Base-by-base conservation (phyloP, 2,113 vertebrate species). In the Dicaeum eximium region DNA sequence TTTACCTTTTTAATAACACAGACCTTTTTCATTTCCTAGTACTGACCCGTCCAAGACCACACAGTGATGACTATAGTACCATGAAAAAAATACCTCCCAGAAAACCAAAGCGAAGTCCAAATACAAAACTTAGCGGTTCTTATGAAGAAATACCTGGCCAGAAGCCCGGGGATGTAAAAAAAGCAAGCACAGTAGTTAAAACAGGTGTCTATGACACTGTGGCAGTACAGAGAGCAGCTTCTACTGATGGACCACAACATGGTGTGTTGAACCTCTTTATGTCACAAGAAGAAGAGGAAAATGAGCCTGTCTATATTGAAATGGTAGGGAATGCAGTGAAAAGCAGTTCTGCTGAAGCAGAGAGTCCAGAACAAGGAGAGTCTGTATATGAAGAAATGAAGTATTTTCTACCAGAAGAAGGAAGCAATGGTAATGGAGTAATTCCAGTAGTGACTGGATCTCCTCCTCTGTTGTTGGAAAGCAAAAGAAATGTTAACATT, bases 351-450 rank as follows among this genome's bases (percentile, higher is more conserved):
- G 83, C 94, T 5, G 97, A 98, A 40, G 97, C 93, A 2, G 97
- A 98, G 56, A 98, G 98, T 94, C 98, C 98, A 3, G 98, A 99
- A 45, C 98, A 97, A 93, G 97, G 75, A 2, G 99, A 99, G 86
- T 98, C 98, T 2, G 99, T 99, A 33, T 99, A 99, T 28, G 99
- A 99, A 95, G 99, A 99, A 93, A 99, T 99, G 99, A 99, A 99
- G 69, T 99, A 99, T 97, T 98, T 98, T 77, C 95, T 97, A 60
- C 95, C 97, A 10, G 99, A 99, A 91, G 99, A 98, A 65, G 97
- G 96, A 44, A 97, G 90, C 37, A 93, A 90, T 72, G 58, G 91
- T 61, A 96, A 44, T 16, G 96, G 87, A 57, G 61, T 66, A 7
- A 71, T 96, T 69, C 80, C 95, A n/a, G 85, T 96, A 53, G 65